Percentiles rank a stretch among this genome's conserved stretches.
Evolutionary conservation across 2,797 vertebrate species (phyloP).

Genomic region (Hoplostethus mediterraneus): DNA sequence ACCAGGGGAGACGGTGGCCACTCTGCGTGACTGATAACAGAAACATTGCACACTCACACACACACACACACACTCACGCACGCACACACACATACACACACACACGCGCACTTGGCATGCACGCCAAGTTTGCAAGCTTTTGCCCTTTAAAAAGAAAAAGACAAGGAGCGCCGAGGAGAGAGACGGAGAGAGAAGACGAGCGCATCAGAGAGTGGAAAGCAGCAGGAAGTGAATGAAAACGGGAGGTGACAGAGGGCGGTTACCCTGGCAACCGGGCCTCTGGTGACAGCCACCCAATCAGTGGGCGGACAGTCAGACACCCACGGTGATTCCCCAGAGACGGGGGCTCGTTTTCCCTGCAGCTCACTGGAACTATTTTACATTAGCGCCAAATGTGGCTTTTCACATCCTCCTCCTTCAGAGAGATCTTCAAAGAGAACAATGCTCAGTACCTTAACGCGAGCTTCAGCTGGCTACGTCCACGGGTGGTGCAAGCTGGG

Average conservation of each 20-base stretch:
- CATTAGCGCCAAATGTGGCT: constrained; percentile 47
- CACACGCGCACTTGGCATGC: background rate
- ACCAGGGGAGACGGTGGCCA: constrained; percentile 59
- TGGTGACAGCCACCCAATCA: constrained; percentile 74
- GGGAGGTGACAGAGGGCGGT: constrained; percentile 71
- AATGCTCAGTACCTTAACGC: background rate
- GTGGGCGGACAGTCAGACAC: constrained; percentile 65
- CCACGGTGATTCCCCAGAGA: constrained; percentile 64
- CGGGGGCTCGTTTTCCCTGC: constrained; percentile 45
- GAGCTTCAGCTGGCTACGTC: background rate
- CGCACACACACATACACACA: constrained; percentile 10
- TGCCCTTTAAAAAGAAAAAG: constrained; percentile 64
- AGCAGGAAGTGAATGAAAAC: constrained; percentile 58
- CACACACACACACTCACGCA: constrained; percentile 27
- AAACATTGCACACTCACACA: constrained; percentile 11
- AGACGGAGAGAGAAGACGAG: constrained; percentile 24
- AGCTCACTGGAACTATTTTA: constrained; percentile 49
- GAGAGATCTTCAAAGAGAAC: background rate
- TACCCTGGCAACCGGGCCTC: constrained; percentile 77
- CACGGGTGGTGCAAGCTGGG: no score
- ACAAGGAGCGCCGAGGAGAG: constrained; percentile 11
- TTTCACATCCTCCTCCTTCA: constrained; percentile 21
- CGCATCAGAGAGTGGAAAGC: constrained; percentile 52
- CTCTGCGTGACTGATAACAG: constrained; percentile 63
- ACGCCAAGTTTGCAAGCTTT: constrained; percentile 38